Evolutionary conservation across 2,113 vertebrate genomes (phyloP).

Genomic region (Poeciliopsis turrubarensis): DNA sequence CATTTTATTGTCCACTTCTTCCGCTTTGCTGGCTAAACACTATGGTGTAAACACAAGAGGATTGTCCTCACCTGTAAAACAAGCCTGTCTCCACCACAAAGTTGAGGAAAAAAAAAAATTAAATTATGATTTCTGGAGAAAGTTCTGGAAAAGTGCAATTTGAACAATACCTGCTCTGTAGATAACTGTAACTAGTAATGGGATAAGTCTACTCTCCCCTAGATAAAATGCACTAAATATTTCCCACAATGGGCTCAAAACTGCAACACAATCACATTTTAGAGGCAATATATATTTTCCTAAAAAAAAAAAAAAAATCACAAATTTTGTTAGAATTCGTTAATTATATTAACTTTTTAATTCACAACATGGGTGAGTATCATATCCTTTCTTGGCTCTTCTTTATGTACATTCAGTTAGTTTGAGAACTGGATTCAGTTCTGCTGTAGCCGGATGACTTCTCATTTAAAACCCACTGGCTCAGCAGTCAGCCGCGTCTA

Average conservation of each 20-base stretch:
- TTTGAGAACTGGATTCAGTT: not conserved
- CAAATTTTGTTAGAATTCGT: slow-evolving; percentile 35
- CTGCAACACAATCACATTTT: slow-evolving; percentile 35
- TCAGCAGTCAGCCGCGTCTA: not conserved
- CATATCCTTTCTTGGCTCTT: slow-evolving; percentile 14
- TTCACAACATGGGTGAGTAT: slow-evolving; percentile 37
- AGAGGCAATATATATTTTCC: slow-evolving; percentile 12
- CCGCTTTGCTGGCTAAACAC: slow-evolving; percentile 21
- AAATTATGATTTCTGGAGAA: slow-evolving; percentile 8
- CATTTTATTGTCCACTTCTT: slow-evolving; percentile 19
- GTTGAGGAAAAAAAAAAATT: not conserved
- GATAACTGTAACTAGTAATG: slow-evolving; percentile 10
- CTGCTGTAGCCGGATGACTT: slow-evolving; percentile 20
- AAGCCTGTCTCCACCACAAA: slow-evolving; percentile 14
- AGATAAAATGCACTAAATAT: slow-evolving; percentile 15
- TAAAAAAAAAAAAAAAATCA: slow-evolving; percentile 11
- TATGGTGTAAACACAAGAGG: slow-evolving; percentile 48
- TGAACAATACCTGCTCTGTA: slow-evolving; percentile 12
- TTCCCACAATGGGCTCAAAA: slow-evolving; percentile 19
- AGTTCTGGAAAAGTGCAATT: slow-evolving; percentile 26
- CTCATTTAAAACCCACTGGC: not conserved
- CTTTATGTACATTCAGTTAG: slow-evolving; percentile 47
- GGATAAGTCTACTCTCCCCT: not conserved
- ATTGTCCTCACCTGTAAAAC: slow-evolving; percentile 60
- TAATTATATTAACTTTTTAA: slow-evolving; percentile 31